Evolutionary conservation across 2,888 invertebrate species (phyloP).

Genomic region (Melanchra persicariae): DNA sequence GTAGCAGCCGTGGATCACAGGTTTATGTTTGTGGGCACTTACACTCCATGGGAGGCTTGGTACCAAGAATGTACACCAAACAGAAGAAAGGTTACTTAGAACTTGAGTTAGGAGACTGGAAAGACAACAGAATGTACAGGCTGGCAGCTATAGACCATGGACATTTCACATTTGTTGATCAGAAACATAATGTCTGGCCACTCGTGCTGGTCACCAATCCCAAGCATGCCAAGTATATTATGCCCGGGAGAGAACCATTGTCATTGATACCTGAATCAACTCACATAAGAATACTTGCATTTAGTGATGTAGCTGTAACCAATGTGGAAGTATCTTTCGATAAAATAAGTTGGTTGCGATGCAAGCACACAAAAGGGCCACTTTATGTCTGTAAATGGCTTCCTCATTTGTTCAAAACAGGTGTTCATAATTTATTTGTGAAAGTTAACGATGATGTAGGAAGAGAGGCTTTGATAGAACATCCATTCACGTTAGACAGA

Average conservation of each 20-base stretch:
- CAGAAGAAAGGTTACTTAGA: conserved; percentile 96
- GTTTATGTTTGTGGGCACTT: conserved; percentile 97
- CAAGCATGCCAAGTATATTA: conserved; percentile 94
- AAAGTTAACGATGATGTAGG: conserved; percentile 91
- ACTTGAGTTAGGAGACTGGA: conserved; percentile 98
- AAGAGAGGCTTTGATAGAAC: conserved; percentile 90
- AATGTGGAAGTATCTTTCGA: conserved; percentile 93
- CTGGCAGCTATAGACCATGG: conserved; percentile 97
- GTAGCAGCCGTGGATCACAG: conserved; percentile 91
- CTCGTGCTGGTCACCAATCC: conserved; percentile 96
- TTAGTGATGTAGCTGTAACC: conserved; percentile 92
- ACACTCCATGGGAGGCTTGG: conserved; percentile 95
- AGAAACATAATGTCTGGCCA: conserved; percentile 95
- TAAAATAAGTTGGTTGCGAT: conserved; percentile 91
- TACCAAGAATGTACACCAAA: conserved; percentile 96
- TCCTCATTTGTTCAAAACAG: conserved; percentile 91
- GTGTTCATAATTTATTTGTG: conserved; percentile 93
- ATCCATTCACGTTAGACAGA: conserved; percentile 95
- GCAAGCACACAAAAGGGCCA: conserved; percentile 92
- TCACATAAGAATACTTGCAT: conserved; percentile 95
- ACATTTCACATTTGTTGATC: conserved; percentile 95
- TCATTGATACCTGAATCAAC: conserved; percentile 93
- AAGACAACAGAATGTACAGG: conserved; percentile 96
- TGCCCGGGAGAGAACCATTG: conserved; percentile 94
- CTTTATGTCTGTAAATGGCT: conserved; percentile 94